A percentile compares a stretch with the other conserved stretches of the same genome.
These are phyloP conservation scores for Synanthedon myopaeformis DNA, from an alignment of 2,888 invertebrate genomes.

Conservation along the genomic window DNA sequence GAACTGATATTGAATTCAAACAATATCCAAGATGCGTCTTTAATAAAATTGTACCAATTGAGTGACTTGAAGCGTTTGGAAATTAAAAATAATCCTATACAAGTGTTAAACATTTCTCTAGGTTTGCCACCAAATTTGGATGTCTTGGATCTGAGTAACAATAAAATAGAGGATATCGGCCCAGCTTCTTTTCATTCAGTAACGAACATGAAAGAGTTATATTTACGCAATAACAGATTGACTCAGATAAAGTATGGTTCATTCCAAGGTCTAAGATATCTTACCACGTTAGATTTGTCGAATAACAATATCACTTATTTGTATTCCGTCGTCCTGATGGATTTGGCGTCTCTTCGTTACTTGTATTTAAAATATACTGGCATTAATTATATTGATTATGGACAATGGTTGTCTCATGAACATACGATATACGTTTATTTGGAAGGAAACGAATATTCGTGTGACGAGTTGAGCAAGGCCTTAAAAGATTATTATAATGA, in stretches of 20 bases:
- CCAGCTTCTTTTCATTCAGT: conserved; percentile 39
- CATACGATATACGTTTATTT: conserved; percentile 31
- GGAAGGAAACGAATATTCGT: conserved; percentile 45
- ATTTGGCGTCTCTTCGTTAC: conserved; percentile 32
- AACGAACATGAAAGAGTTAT: conserved; percentile 30
- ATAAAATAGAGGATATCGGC: conserved; percentile 30
- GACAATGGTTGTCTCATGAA: conserved; percentile 40
- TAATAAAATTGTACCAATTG: conserved; percentile 32
- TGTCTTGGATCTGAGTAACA: conserved; percentile 37
- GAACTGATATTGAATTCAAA: conserved; percentile 37
- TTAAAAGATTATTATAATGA: conserved; percentile 43
- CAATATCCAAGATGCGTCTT: conserved; percentile 31
- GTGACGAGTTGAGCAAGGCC: conserved; percentile 43
- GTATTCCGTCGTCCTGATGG: conserved; percentile 42
- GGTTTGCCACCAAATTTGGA: conserved; percentile 29
- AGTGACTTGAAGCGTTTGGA: conserved; percentile 31
- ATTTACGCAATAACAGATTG: conserved; percentile 34
- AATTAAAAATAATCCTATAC: conserved; percentile 38
- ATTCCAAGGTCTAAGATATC: conserved; percentile 32
- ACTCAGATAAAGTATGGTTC: conserved; percentile 35
- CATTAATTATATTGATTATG: conserved; percentile 31
- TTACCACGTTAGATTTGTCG: conserved; percentile 26
- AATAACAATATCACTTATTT: conserved; percentile 31
- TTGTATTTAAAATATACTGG: conserved; percentile 38
- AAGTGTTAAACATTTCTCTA: conserved; percentile 31